Evolutionary conservation across 2,797 vertebrate genomes (phyloP), one percentile per base, ranked within the genome.

Genomic region (Melanogrammus aeglefinus): DNA sequence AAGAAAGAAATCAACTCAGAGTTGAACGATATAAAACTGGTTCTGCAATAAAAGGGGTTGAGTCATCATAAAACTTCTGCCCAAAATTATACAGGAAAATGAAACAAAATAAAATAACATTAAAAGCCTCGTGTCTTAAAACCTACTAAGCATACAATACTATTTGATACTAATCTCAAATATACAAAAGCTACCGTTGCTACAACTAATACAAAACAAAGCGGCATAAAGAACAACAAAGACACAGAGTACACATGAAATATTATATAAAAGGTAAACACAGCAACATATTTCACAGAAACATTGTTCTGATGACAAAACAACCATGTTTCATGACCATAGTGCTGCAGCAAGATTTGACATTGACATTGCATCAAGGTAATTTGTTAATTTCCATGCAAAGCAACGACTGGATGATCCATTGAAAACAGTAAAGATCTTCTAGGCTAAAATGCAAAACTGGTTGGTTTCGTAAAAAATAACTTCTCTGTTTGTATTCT

Each of bases 301-400:
- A 91, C 88, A 90, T 90, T 21, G 75, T 90, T 90, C 89, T 90
- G 87, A 92, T 84, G 87, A 88, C 75, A 86, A 82, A 87, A 90
- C 92, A 94, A 94, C 92, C 92, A 83, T 86, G 83, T 93, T 93
- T 95, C 86, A 94, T 94, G 92, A 94, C 91, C 94, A 95, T 94
- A 96, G 95, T 96, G 95, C 95, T 94, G 89, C 86, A 90, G 88
- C 74, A 84, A 73, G 83, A 79, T 83, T 85, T 80, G 82, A 80
- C 41, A 78, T 51, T 76, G 76, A 66, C 44, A 76, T 79, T 82
- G 85, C 77, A 77, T 86, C 36, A 8, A 80, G 74, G 75, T 33
- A 57, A 77, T 63, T 76, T 83, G 78, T 79, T 85, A 14, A 63
- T 75, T 81, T 81, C 57, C 13, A 36, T 76, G 78, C 85, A 77